These are phyloP conservation scores for Epistrophe grossulariae DNA, from an alignment of 2,888 invertebrate genomes.

Conservation along the genomic window DNA sequence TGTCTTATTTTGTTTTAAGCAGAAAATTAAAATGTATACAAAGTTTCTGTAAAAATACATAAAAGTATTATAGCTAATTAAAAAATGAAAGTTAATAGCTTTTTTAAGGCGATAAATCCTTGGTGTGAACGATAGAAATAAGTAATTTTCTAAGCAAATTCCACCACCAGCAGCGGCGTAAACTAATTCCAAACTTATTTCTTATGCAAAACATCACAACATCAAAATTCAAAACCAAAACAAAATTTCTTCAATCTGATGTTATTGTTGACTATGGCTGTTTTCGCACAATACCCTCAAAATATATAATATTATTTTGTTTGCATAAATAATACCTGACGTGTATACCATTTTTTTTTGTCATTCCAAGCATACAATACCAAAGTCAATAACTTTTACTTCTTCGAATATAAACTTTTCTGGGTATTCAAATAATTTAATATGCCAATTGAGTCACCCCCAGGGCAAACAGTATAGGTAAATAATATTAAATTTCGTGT, in stretches of 20 bases:
- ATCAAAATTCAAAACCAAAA: no score
- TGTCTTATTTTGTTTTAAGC: no score
- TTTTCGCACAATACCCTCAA: constrained; percentile 15
- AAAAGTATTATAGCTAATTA: no score
- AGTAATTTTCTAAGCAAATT: neutral
- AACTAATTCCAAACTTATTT: neutral
- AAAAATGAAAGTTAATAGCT: no score
- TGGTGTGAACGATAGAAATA: no score
- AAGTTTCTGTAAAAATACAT: no score
- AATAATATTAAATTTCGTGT: neutral
- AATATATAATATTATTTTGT: neutral
- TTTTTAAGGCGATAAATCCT: no score
- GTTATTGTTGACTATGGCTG: constrained; percentile 21
- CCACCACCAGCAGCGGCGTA: no score
- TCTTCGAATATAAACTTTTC: neutral
- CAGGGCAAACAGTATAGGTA: neutral
- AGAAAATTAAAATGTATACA: no score
- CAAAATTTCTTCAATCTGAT: neutral
- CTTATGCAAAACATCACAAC: constrained; percentile 5
- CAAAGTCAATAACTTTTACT: constrained; percentile 43
- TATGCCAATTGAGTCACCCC: constrained; percentile 31
- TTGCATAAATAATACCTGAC: constrained; percentile 15
- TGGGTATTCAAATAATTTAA: constrained; percentile 12
- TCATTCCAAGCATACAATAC: constrained; percentile 14
- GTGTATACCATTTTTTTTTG: neutral